Conservation (phyloP, 2,888 invertebrate species). For the Danaus chrysippus region DNA sequence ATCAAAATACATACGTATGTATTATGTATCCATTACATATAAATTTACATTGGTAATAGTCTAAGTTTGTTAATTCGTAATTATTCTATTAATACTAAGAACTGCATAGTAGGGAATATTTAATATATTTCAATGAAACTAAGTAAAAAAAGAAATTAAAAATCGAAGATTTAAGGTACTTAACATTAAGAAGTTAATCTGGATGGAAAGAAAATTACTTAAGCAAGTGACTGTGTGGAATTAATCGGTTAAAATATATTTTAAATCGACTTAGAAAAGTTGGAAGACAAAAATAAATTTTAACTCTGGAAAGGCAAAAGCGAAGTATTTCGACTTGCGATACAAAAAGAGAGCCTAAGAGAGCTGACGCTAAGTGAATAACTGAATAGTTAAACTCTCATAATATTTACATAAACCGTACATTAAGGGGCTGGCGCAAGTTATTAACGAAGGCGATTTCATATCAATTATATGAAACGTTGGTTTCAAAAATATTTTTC, state of each 20-base stretch:
- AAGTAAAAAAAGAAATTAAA: no score
- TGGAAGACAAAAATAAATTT: slow-evolving; percentile 39
- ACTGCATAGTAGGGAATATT: no score
- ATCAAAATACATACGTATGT: no score
- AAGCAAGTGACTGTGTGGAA: slow-evolving; percentile 34
- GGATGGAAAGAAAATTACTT: neutral
- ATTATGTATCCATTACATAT: no score
- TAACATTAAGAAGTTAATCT: neutral
- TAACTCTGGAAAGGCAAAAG: slow-evolving; percentile 41
- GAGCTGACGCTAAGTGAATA: slow-evolving; percentile 73
- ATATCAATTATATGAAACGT: neutral
- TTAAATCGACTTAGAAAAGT: slow-evolving; percentile 38
- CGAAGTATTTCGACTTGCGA: slow-evolving; percentile 52
- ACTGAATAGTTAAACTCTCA: slow-evolving; percentile 77
- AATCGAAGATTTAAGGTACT: neutral
- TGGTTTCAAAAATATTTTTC: no score
- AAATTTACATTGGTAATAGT: no score
- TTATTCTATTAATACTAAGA: no score
- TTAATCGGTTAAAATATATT: slow-evolving; percentile 56
- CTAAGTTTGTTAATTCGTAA: no score
- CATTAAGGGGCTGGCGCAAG: slow-evolving; percentile 61
- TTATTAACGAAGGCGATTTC: slow-evolving; percentile 40
- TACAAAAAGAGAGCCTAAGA: slow-evolving; percentile 65
- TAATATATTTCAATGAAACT: no score
- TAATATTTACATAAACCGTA: slow-evolving; percentile 75